Base-by-base conservation (phyloP, 1,140 invertebrate species). In the Pygmarrhopalites habei region DNA sequence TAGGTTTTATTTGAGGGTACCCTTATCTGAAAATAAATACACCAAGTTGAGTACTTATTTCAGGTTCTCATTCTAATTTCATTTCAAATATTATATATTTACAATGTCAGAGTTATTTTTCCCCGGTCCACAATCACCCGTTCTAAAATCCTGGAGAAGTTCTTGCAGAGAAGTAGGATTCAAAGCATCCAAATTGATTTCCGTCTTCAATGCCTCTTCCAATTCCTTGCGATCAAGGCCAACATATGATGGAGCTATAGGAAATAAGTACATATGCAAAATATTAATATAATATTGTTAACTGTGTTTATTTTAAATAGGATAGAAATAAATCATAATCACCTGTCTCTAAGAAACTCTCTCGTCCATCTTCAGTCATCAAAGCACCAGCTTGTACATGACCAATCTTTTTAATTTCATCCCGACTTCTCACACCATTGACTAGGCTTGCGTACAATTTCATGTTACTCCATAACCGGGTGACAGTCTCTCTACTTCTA, bases 81-180 rank as follows among this genome's bases (percentile, higher is more conserved):
- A 21, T 57, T 41, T 7, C 32, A 35, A 7, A 35, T 35, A 35
- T 35, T 7, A 35, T 35, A 35, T 35, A 35, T 35, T 35, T 35
- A 35, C 32, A 39, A 68, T 41, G 1, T 62, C 15, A 12, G 43
- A 39, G 19, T 64, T 61, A 12, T 46, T 62, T 25, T 30, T 62
- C 14, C 28, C 32, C 3, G 35, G 21, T 7, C 52, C 30, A 51
- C 67, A 68, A 23, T 64, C 51, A 25, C 49, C 44, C n/a, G 15
- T 58, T 47, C 35, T 15, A 43, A 68, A 65, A 47, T 64, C 63
- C 5, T 62, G 39, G 3, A 68, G 5, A 30, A 68, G 14, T 55
- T 62, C 59, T 17, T 57, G 39, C 29, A 66, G 14, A 4, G 59
- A 43, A 49, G 32, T 35, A 5, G 43, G 19, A 15, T 60, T 57